A percentile compares a stretch with the other conserved stretches of the same genome.
Evolutionary conservation across 2,797 vertebrate genomes (phyloP).

Genomic region (Mormyrops boulengeri): DNA sequence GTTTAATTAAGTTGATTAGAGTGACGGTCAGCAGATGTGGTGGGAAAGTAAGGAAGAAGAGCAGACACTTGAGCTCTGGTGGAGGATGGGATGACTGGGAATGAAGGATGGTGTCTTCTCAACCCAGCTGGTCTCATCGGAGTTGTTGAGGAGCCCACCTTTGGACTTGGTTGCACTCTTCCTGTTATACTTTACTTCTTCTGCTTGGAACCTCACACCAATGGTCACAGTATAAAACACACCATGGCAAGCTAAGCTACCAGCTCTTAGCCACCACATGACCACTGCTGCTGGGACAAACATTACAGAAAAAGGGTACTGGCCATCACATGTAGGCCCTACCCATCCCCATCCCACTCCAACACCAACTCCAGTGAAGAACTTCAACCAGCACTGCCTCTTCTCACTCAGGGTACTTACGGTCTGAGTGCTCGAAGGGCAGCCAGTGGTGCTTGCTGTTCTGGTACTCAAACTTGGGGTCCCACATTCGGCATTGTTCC

Average conservation of each 20-base stretch:
- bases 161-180: background rate
- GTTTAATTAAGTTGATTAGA: conserved; percentile 14
- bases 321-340: background rate
- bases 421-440: conserved; percentile 84
- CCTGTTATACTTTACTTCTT: background rate
- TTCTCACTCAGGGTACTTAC: conserved; percentile 57
- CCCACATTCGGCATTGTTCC: conserved; percentile 81
- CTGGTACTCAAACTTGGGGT: conserved; percentile 76
- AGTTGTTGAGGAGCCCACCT: background rate
- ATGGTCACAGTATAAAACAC: background rate
- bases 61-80: background rate
- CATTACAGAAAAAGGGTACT: background rate
- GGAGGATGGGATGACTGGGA: background rate
- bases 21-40: conserved; percentile 4
- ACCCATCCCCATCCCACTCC: background rate
- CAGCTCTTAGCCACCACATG: background rate
- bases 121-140: background rate
- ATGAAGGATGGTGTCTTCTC: background rate
- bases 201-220: background rate
- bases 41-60: conserved; percentile 4
- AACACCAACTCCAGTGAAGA: background rate
- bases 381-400: background rate
- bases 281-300: background rate
- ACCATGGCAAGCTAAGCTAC: background rate
- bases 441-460: conserved; percentile 85